Base-by-base conservation (phyloP, 2,888 invertebrate genomes). In the Seira sanloemensis region DNA sequence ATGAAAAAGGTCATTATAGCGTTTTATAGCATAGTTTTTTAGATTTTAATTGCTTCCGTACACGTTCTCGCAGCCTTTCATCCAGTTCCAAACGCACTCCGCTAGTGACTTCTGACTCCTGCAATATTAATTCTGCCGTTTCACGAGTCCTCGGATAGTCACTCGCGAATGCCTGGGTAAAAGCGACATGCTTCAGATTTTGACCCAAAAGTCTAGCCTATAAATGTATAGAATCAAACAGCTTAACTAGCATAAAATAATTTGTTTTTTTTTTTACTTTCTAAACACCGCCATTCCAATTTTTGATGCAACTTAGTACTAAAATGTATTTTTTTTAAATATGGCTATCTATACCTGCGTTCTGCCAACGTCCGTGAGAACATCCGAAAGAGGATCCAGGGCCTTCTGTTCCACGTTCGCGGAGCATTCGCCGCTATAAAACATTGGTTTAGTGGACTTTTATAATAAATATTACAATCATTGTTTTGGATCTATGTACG, bases 131-230 rank as follows among this genome's bases (percentile, higher is more conserved):
- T 12, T 80, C 46, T 4, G 74, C 80, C 16, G 80, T 80, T 16
- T 80, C 80, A 24, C 23, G 25, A 9, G 68, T 37, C 7, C 80
- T 25, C 9, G 80, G 80, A 24, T 80, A 80, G 16, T 80, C 80
- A 23, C 80, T 80, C 7, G 80, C 73, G 46, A 26, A 80, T 9
- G 74, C 73, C 2, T 68, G 50, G 12, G 68, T 80, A 27, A 80
- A 80, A 7, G 21, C 5, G 27, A 80, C 58, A 18, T 68, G 16
- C 54, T 73, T 54, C 1, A 80, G 27, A 37, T 23, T 23, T 62
- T 80, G 25, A 7, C 80, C 80, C 0, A 80, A 26, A 23, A 74
- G n/a, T 23, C 1, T 25, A 5, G 80, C 80, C 80, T 80, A 18
- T 1, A 19, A 24, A 21, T 27, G 27, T 58, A 67, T 16, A n/a